Percentiles rank a stretch among this genome's conserved stretches.
Conservation (phyloP, 2,113 vertebrate species). For the Chloropsis cyanopogon region DNA sequence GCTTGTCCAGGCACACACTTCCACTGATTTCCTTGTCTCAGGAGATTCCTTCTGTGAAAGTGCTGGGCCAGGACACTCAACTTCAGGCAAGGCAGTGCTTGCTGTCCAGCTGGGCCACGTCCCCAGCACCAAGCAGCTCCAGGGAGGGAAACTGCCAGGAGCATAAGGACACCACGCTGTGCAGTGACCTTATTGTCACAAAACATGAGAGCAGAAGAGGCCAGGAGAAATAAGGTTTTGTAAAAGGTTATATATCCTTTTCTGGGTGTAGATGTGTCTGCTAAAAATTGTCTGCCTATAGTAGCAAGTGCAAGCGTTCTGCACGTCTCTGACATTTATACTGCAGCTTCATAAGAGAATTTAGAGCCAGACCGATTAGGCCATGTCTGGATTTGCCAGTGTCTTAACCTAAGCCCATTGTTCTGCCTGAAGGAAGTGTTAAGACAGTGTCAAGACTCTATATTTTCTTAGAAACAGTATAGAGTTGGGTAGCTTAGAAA, state of each 20-base stretch:
- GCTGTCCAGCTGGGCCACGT: accelerated
- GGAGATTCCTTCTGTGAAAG: background rate
- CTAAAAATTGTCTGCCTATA: background rate
- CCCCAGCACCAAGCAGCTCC: accelerated
- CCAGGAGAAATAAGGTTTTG: background rate
- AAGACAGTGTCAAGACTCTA: background rate
- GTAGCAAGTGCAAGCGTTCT: background rate
- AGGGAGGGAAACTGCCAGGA: accelerated
- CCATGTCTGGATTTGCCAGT: background rate
- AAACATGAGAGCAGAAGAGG: background rate
- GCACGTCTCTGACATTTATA: background rate
- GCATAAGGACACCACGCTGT: accelerated
- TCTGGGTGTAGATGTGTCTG: background rate
- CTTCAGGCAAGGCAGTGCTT: background rate
- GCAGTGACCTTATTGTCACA: background rate
- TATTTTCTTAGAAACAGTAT: background rate
- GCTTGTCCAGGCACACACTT: background rate
- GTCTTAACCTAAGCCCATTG: background rate
- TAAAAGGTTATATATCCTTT: background rate
- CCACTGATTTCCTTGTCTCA: too few species aligned
- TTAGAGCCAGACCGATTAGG: background rate
- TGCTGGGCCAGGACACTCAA: background rate
- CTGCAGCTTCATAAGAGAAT: background rate
- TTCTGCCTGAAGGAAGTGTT: background rate
- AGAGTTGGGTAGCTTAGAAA: background rate